Conservation (phyloP, 2,797 vertebrate genomes). For the Labroides dimidiatus region DNA sequence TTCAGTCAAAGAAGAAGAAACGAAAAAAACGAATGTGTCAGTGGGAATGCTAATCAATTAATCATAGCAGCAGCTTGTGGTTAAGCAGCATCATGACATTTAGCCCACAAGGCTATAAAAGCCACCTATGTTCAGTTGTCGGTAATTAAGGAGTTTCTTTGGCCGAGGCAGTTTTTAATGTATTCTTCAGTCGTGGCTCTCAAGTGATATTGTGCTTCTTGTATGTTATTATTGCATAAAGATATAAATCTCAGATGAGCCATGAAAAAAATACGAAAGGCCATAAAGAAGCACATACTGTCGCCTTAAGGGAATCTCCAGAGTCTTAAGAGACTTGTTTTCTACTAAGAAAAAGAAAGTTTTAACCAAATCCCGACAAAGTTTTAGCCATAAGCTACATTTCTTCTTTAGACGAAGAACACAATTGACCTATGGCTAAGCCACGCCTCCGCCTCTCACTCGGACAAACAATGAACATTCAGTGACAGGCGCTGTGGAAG, state of each 20-base stretch:
- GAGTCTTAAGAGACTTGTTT: neutral
- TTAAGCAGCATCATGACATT: constrained; percentile 74
- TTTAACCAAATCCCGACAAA: neutral
- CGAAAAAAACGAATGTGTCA: constrained; percentile 23
- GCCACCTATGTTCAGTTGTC: constrained; percentile 44
- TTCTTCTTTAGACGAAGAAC: neutral
- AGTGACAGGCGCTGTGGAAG: too few relatives aligned
- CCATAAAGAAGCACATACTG: neutral
- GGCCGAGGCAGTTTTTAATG: neutral
- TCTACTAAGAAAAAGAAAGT: neutral
- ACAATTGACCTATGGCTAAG: too few relatives aligned
- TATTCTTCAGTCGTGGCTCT: neutral
- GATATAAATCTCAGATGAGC: neutral
- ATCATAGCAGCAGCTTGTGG: constrained; percentile 73
- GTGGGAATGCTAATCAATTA: constrained; percentile 71
- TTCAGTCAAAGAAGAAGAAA: constrained; percentile 1
- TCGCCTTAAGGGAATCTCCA: neutral
- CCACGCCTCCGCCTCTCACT: too few relatives aligned
- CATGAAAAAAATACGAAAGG: neutral
- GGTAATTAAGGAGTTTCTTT: neutral
- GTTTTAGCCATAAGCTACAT: neutral
- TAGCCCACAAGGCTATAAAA: constrained; percentile 52
- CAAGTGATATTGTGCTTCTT: neutral
- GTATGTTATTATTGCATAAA: neutral
- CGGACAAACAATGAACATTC: too few relatives aligned